Percentiles rank a stretch among this genome's conserved stretches.
Evolutionary conservation across 1,140 invertebrate genomes (phyloP).

Genomic region (Drosophila eugracilis): DNA sequence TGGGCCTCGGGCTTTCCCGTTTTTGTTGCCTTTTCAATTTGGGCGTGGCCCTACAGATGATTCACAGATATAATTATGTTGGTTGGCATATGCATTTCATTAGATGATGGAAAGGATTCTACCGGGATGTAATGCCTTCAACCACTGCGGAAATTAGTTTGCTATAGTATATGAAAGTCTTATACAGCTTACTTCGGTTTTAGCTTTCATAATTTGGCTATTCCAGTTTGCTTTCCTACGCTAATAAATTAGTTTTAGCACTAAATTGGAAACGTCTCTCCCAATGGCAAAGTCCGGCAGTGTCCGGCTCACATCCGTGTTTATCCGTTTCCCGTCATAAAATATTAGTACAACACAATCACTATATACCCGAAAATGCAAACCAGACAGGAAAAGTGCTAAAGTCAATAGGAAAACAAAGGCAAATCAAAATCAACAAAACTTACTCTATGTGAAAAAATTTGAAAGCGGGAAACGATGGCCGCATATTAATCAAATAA

Average conservation of each 20-base stretch:
- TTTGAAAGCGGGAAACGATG: not conserved
- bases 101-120: constrained; percentile 18
- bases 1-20: not conserved
- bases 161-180: not conserved
- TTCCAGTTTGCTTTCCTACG: not conserved
- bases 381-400: constrained; percentile 21
- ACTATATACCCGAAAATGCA: not conserved
- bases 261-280: not conserved
- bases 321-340: constrained; percentile 5
- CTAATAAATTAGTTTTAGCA: constrained; percentile 13
- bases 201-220: not conserved
- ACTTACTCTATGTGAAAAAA: constrained; percentile 26
- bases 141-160: constrained; percentile 19
- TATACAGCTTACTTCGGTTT: not conserved
- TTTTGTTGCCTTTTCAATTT: constrained; percentile 24
- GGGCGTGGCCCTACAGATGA: constrained; percentile 4
- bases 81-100: constrained; percentile 47
- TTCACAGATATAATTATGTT: constrained; percentile 48
- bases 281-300: not conserved
- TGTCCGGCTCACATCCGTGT: not conserved
- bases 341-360: constrained; percentile 4
- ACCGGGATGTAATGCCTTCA: constrained; percentile 15
- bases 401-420: constrained; percentile 44
- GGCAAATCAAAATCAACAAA: constrained; percentile 32
- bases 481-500: constrained; percentile 58